Evolutionary conservation across 2,797 vertebrate genomes (phyloP), one percentile per base, ranked within the genome.

Genomic region (Cyprinella venusta): DNA sequence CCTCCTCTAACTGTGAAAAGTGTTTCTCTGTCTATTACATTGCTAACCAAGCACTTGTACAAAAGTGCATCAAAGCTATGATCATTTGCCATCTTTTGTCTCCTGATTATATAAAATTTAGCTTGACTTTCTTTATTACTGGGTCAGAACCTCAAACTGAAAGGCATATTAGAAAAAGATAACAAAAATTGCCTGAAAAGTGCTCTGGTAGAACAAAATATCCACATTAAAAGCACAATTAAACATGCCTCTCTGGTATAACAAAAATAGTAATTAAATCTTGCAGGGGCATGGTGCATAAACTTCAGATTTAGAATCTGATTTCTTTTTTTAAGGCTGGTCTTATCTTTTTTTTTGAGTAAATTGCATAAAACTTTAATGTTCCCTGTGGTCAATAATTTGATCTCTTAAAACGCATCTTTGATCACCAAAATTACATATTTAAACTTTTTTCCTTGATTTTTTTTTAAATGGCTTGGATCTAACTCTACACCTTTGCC

Each of bases 51-150:
- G 74, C 52, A 15, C 13, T 24, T 59, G 36, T 24, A 24, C 52
- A 59, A 61, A 76, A 61, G 54, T 76, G 74, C 74, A 61, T 76
- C 36, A 76, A 61, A 76, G 54, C 52, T n/a, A 76, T 0, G 36
- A 76, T 61, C 36, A 42, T 76, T 61, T 61, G 15, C 54, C n/a
- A 76, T 42, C 15, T 61, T 56, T 54, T 74, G 71, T 74, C 21
- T 54, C 71, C 71, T 76, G 36, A 76, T 76, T 40, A 24, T 6
- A 40, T 40, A 2, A 3, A 26, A 26, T 59, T 24, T 61, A 26
- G 15, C 54, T 76, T 61, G 54, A 42, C 72, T 56, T 33, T 36
- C 7, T 40, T 24, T 76, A 76, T 76, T 76, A 76, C 52, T 24
- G 19, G 36, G 38, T 75, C 33, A 59, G 52, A 40, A 48, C 48